Evolutionary conservation across 2,888 invertebrate species (phyloP), one percentile per base, ranked within the genome.

Genomic region (Nesidiocoris tenuis): DNA sequence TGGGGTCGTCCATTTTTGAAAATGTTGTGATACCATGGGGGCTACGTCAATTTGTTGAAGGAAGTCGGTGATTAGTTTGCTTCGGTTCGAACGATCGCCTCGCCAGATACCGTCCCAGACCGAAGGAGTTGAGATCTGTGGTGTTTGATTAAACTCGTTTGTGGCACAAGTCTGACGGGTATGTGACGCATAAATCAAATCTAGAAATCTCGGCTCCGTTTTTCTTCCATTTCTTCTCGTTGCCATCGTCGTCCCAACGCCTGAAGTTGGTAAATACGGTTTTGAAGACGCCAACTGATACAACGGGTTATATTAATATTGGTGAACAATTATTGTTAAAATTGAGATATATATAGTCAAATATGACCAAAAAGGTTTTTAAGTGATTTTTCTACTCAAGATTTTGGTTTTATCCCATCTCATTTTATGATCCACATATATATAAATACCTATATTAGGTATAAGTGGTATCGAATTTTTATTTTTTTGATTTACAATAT

Each of bases 161-260:
- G 72, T 72, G 72, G 72, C 72, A 72, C 72, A 72, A 72, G 72
- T 63, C 72, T 39, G 72, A 72, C 72, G 39, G 72, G 25, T 22
- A 72, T 55, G 55, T 61, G 72, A 72, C 72, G n/a, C n/a, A 72
- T 72, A 72, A 72, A 72, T 72, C 72, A 72, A 72, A 72, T 72
- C 72, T 61, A n/a, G 54, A 39, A 21, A 72, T 72, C 72, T n/a
- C 59, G 39, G 39, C 12, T 59, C 19, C 59, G 59, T n/a, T 59
- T n/a, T 18, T 59, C 59, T 9, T 9, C 59, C 59, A 59, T 59
- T 18, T n/a, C 59, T 18, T 59, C 59, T 39, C 12, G n/a, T 12
- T 39, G 39, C 39, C 5, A 12, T 39, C 39, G 39, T 39, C 39
- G 12, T 39, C 12, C 12, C 39, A 39, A 39, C 39, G 39, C 39